phyloP scores from a whole-genome alignment of 2,797 vertebrate species.

The Trematocara caparti region DNA sequence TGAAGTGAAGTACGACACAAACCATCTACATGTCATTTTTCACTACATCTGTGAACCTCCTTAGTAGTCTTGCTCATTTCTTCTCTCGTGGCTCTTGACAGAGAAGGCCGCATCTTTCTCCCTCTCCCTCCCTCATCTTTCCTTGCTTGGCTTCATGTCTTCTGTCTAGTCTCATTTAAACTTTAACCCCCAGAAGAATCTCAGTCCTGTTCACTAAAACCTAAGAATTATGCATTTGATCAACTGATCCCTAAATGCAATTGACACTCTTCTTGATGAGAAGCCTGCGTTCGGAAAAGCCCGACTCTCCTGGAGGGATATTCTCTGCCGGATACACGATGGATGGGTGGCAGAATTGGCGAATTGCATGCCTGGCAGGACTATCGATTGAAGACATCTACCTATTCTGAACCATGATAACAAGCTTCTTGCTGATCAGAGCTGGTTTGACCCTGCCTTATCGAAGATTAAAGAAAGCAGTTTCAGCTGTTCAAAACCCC shows the following conservation, averaged over 20 bases:
- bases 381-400: background rate
- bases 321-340: background rate
- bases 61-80: background rate
- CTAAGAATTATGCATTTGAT: background rate
- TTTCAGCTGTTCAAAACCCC: background rate
- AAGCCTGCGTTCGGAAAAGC: background rate
- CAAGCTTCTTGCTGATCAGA: background rate
- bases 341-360: fast-evolving
- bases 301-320: background rate
- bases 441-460: background rate
- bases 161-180: background rate
- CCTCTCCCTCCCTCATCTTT: background rate
- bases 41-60: background rate
- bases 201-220: background rate
- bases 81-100: background rate
- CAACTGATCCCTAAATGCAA: background rate
- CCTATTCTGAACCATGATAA: background rate
- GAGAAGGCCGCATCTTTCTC: background rate
- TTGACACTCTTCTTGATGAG: background rate
- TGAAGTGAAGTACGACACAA: background rate
- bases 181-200: background rate
- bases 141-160: background rate
- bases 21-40: background rate
- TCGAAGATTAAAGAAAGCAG: background rate
- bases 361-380: background rate